A percentile compares a stretch with the other conserved stretches of the same genome.
Evolutionary conservation across 2,888 invertebrate genomes (phyloP).

Genomic region (Cosmopolites sordidus): DNA sequence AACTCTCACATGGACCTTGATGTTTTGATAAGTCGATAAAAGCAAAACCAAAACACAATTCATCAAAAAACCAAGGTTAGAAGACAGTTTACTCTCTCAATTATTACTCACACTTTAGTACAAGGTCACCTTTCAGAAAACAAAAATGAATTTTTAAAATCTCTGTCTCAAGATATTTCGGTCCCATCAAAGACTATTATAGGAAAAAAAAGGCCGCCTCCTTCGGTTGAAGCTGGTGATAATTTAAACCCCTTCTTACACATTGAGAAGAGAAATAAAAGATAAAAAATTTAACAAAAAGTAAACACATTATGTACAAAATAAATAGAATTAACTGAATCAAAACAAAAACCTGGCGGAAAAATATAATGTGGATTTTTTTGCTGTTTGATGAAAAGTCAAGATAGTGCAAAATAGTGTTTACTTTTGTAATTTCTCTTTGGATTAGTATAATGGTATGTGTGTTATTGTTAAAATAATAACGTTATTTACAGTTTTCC

Average conservation of each 20-base stretch:
- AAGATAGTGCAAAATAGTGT: constrained; percentile 13
- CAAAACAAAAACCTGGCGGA: constrained; percentile 17
- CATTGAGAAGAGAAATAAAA: no score
- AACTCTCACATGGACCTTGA: constrained; percentile 15
- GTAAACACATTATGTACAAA: constrained; percentile 18
- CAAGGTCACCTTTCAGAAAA: constrained; percentile 15
- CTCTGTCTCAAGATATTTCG: constrained; percentile 22
- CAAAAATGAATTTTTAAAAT: constrained; percentile 3
- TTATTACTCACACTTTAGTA: constrained; percentile 22
- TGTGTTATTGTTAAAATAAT: constrained; percentile 17
- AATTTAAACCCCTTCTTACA: constrained; percentile 29
- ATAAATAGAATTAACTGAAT: constrained; percentile 9
- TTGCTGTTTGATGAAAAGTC: constrained; percentile 13
- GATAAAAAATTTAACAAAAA: constrained; percentile 2
- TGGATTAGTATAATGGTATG: constrained; percentile 15
- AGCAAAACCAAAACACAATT: constrained; percentile 1
- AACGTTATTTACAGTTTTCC: constrained; percentile 22
- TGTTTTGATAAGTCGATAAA: constrained; percentile 15
- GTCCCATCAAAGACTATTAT: constrained; percentile 6
- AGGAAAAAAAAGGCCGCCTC: constrained; percentile 21
- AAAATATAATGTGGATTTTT: constrained; percentile 12
- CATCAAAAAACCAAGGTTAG: constrained; percentile 24
- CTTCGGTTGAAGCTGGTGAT: constrained; percentile 36
- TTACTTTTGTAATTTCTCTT: constrained; percentile 2
- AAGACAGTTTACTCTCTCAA: constrained; percentile 10